These are phyloP conservation scores for Holothuria leucospilota DNA, from an alignment of 53 echinoderm and acorn worm species.

Conservation along the genomic window DNA sequence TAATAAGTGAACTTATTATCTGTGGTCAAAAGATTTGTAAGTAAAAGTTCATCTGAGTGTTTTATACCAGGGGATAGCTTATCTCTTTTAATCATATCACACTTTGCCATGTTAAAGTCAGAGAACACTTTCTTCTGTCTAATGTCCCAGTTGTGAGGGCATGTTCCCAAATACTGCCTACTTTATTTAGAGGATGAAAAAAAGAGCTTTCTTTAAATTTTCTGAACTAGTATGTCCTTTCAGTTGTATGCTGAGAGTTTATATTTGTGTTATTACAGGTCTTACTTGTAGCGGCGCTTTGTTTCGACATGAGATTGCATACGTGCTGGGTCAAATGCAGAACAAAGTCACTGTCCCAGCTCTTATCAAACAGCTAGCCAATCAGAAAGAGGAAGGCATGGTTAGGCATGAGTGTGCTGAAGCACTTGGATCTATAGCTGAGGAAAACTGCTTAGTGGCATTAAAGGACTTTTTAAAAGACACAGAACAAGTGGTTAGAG, in stretches of 20 bases:
- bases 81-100: too few relatives aligned
- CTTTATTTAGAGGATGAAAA: too few relatives aligned
- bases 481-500: conserved; percentile 82
- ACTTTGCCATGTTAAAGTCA: too few relatives aligned
- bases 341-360: conserved; percentile 81
- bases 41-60: too few relatives aligned
- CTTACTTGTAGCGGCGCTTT: conserved; percentile 90
- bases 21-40: too few relatives aligned
- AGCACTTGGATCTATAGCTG: conserved; percentile 93
- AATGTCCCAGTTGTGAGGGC: too few relatives aligned
- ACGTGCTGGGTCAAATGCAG: conserved; percentile 99
- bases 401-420: conserved; percentile 98
- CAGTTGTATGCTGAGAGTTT: neutral
- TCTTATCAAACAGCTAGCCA: conserved; percentile 62
- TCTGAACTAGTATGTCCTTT: too few relatives aligned
- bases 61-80: too few relatives aligned
- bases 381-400: conserved; percentile 78
- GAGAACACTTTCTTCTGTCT: too few relatives aligned
- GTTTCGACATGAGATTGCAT: conserved; percentile 95
- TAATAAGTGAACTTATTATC: too few relatives aligned
- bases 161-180: too few relatives aligned
- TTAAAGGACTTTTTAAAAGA: conserved; percentile 80
- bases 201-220: too few relatives aligned
- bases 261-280: conserved; percentile 51
- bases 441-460: conserved; percentile 73